Evolutionary conservation across 2,113 vertebrate genomes (phyloP).

Genomic region (Cheilinus undulatus): DNA sequence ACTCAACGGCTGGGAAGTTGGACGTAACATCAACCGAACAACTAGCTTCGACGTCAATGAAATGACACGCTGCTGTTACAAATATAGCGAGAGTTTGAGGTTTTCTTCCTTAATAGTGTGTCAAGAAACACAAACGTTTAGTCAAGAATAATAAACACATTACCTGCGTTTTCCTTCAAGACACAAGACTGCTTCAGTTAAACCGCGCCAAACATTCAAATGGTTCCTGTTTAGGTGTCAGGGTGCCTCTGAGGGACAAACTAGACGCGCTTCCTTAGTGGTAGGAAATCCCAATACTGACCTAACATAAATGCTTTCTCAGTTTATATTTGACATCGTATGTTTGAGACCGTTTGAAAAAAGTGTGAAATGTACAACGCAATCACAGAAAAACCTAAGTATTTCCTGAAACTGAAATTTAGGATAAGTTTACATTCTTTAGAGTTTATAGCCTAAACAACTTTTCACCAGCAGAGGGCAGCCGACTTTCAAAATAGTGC

Average conservation of each 20-base stretch:
- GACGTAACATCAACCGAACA: no score
- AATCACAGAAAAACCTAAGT: accelerated
- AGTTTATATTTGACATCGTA: no score
- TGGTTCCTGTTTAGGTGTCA: neutral
- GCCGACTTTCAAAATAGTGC: neutral
- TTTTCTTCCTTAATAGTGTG: no score
- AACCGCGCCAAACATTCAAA: constrained; percentile 76
- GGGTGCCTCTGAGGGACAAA: constrained; percentile 57
- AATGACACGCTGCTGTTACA: no score
- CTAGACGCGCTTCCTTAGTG: neutral
- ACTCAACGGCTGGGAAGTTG: no score
- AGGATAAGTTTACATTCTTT: neutral
- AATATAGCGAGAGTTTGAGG: no score
- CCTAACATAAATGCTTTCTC: no score
- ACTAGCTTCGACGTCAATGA: no score
- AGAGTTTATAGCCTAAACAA: constrained; percentile 17
- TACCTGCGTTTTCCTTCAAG: constrained; percentile 24
- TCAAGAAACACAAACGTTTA: neutral
- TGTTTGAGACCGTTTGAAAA: no score
- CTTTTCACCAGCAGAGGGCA: constrained; percentile 44
- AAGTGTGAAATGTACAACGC: no score
- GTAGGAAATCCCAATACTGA: neutral
- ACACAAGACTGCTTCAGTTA: neutral
- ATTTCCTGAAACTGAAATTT: accelerated
- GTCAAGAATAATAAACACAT: no score